Evolutionary conservation across 2,113 vertebrate genomes (phyloP), one percentile per base, ranked within the genome.

Genomic region (Ailurus styani): DNA sequence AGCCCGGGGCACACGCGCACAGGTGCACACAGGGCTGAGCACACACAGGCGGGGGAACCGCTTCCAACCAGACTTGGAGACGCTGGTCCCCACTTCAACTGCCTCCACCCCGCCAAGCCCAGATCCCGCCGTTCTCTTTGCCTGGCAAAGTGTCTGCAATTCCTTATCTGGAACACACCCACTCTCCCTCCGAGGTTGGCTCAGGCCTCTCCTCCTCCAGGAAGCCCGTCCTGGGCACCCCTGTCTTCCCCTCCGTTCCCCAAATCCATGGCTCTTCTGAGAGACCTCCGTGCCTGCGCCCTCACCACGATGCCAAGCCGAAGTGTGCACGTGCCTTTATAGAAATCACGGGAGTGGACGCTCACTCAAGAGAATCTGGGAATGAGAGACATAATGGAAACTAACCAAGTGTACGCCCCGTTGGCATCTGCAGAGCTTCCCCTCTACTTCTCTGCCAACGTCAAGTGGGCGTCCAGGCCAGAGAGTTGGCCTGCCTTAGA

Each of bases 321-420:
- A 23, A 70, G 17, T 3, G 0, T 27, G 29, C 5, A 13, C 3
- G 2, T 3, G 0, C 3, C 37, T 29, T 60, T 77, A 78, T 25
- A 75, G 77, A 90, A 31, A 91, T 42, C 52, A 25, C 13, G 23
- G 34, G 37, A 87, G 52, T 7, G 31, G 87, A 57, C 7, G 20
- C 25, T 83, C 29, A 13, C 34, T 47, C 55, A 23, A 11, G 50
- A 54, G 86, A 60, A 82, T 60, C 42, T 31, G 42, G 45, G 60
- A 40, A 72, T 37, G 31, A 25, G 20, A 70, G 55, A 15, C 52
- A 50, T 11, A 50, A 70, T 60, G 47, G 86, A 70, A 73, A 9
- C 5, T 9, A 57, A 34, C 14, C 68, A 45, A 55, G 29, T 20
- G n/a, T 9, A 17, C 1, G n/a, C 7, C 20, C 50, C 25, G 25